Conservation (phyloP, 2,113 vertebrate genomes). For the Myiozetetes cayanensis region DNA sequence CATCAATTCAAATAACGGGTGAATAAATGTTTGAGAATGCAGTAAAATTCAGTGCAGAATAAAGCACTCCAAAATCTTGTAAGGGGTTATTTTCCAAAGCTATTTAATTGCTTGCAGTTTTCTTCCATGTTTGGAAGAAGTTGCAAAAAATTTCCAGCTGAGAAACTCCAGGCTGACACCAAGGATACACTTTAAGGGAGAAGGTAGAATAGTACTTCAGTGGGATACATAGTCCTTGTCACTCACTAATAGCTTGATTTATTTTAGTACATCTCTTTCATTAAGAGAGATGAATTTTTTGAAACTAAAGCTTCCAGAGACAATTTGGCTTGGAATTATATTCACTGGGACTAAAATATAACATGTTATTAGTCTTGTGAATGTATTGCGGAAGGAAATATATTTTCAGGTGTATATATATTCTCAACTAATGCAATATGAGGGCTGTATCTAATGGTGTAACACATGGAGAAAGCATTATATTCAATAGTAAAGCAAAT, state of each 20-base stretch:
- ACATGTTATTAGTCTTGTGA: background rate
- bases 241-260: background rate
- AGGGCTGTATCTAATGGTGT: background rate
- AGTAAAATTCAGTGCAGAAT: background rate
- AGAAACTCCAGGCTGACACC: background rate
- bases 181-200: background rate
- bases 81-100: background rate
- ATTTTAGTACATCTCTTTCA: conserved; percentile 22
- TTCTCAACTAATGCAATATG: background rate
- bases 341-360: background rate
- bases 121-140: background rate
- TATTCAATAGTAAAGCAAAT: background rate
- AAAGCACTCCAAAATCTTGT: background rate
- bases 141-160: background rate
- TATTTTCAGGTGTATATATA: conserved; percentile 4
- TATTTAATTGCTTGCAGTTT: background rate
- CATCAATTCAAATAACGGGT: background rate
- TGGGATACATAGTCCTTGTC: background rate
- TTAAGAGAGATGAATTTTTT: background rate
- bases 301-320: background rate
- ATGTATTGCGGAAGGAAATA: background rate
- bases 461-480: background rate
- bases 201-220: background rate
- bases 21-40: background rate
- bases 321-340: background rate